A percentile compares a stretch with the other conserved stretches of the same genome.
These are phyloP conservation scores for Rhabditoides inermis DNA, from an alignment of 2,888 invertebrate species.

Conservation along the genomic window DNA sequence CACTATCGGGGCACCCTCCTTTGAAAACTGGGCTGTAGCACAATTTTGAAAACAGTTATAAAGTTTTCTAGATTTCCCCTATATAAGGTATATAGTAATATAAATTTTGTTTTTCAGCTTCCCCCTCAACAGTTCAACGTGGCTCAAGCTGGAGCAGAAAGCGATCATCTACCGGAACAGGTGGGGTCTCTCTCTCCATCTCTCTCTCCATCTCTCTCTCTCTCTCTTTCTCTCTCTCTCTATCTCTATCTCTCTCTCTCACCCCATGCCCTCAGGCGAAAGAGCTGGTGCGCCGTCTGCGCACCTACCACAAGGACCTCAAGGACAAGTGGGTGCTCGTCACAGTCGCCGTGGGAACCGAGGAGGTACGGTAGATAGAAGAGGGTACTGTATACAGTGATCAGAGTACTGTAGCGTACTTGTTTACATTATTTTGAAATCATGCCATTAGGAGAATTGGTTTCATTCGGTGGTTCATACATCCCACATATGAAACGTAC, in stretches of 20 bases:
- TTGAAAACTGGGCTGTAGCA: too few species aligned
- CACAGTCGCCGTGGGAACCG: constrained; percentile 43
- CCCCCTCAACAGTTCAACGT: constrained; percentile 47
- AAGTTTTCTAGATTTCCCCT: too few species aligned
- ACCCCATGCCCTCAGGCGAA: constrained; percentile 16
- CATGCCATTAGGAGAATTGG: not conserved
- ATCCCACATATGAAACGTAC: not conserved
- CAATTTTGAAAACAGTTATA: too few species aligned
- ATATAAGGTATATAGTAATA: too few species aligned
- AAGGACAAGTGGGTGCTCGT: constrained; percentile 35
- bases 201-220: not conserved
- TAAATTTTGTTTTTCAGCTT: too few species aligned
- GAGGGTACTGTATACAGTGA: not conserved
- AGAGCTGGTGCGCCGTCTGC: constrained; percentile 32
- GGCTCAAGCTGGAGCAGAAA: constrained; percentile 38
- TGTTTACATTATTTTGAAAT: not conserved
- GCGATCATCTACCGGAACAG: constrained; percentile 37
- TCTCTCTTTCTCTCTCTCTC: not conserved
- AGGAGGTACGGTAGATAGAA: constrained; percentile 17
- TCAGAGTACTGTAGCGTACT: not conserved
- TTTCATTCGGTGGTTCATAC: not conserved
- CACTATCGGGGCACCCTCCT: too few species aligned
- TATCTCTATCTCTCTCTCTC: not conserved
- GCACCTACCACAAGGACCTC: constrained; percentile 15
- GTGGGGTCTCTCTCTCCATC: constrained; percentile 3